Conservation (phyloP, 1,140 invertebrate species). For the Cydia splendana region DNA sequence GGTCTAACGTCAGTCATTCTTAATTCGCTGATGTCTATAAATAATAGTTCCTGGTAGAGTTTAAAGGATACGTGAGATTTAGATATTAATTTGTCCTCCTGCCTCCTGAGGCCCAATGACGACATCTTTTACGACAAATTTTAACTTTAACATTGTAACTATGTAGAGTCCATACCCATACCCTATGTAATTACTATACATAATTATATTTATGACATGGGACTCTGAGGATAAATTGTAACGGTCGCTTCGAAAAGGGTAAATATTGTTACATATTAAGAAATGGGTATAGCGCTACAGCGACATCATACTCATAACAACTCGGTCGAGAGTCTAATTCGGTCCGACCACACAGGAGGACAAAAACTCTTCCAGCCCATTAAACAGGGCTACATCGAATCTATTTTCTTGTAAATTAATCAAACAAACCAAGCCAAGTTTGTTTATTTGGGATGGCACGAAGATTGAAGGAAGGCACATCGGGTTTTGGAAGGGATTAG, state of each 20-base stretch:
- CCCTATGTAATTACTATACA: too few relatives aligned
- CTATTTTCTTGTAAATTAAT: conserved; percentile 11
- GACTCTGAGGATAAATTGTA: background rate
- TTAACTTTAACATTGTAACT: too few relatives aligned
- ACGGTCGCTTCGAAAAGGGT: background rate
- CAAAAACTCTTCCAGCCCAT: conserved; percentile 12
- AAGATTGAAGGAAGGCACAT: background rate
- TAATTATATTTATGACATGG: too few relatives aligned
- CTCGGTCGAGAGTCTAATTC: conserved; percentile 2
- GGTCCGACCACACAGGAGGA: conserved; percentile 17
- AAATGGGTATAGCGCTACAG: background rate
- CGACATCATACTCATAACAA: background rate
- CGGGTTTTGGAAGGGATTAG: background rate
- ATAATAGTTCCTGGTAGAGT: too few relatives aligned
- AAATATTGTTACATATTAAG: conserved; percentile 15
- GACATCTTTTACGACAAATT: too few relatives aligned
- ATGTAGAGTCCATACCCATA: too few relatives aligned
- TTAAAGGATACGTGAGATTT: too few relatives aligned
- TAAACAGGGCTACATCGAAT: background rate
- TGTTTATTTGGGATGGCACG: conserved; percentile 7
- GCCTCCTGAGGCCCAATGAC: too few relatives aligned
- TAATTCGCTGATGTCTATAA: too few relatives aligned
- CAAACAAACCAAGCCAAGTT: conserved; percentile 10
- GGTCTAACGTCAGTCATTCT: too few relatives aligned
- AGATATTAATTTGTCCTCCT: too few relatives aligned